These are phyloP conservation scores for Agapornis roseicollis DNA, from an alignment of 2,113 vertebrate species.

Conservation along the genomic window DNA sequence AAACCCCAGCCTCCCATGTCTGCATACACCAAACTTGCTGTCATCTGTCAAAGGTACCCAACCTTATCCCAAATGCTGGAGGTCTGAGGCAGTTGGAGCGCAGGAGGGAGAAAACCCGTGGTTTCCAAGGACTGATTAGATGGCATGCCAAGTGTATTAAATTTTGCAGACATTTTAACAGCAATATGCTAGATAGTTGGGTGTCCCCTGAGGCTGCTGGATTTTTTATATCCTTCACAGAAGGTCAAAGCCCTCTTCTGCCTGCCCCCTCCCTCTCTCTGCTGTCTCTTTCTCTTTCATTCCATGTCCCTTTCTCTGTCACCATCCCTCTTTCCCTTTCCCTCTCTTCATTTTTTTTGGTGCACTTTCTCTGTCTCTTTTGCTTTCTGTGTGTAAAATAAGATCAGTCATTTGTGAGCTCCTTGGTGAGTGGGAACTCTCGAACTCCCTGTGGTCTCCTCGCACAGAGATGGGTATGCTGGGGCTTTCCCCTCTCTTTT, in stretches of 20 bases:
- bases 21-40: background rate
- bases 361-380: background rate
- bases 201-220: slow-evolving; percentile 88
- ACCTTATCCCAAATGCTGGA: background rate
- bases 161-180: slow-evolving; percentile 95
- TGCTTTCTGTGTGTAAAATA: background rate
- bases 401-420: background rate
- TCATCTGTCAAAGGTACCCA: background rate
- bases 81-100: slow-evolving; percentile 27
- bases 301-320: slow-evolving; percentile 23
- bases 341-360: background rate
- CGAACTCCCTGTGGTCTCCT: background rate
- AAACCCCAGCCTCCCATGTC: background rate
- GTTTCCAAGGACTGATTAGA: slow-evolving; percentile 87
- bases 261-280: slow-evolving; percentile 60
- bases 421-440: background rate
- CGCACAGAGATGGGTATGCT: slow-evolving; percentile 44
- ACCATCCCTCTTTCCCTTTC: background rate
- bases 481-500: slow-evolving; percentile 35
- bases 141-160: slow-evolving; percentile 87
- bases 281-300: slow-evolving; percentile 4
- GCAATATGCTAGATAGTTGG: slow-evolving; percentile 92
- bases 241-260: slow-evolving; percentile 89
- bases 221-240: slow-evolving; percentile 97
- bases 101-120: slow-evolving; percentile 39